Evolutionary conservation across 2,797 vertebrate species (phyloP).

Genomic region (Cyprinella venusta): DNA sequence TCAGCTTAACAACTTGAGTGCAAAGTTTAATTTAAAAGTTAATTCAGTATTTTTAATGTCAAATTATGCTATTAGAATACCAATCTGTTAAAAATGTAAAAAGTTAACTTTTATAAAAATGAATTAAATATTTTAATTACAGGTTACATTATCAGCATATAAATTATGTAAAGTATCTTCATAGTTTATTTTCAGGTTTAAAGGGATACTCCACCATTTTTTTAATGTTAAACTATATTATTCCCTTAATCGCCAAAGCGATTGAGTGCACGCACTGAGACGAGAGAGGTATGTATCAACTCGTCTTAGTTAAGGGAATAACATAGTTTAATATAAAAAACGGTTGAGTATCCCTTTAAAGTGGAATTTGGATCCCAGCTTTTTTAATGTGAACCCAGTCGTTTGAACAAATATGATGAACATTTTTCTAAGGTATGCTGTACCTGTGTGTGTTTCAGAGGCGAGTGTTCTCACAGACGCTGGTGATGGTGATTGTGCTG

Average conservation of each 20-base stretch:
- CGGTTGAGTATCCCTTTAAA: background rate
- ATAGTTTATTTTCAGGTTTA: background rate
- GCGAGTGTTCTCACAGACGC: constrained; percentile 69
- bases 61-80: background rate
- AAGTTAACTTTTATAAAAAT: too few species aligned
- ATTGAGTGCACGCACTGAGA: too few species aligned
- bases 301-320: too few species aligned
- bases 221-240: too few species aligned
- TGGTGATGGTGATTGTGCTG: constrained; percentile 71
- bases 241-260: too few species aligned
- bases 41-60: background rate
- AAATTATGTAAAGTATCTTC: background rate
- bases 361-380: background rate
- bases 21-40: background rate
- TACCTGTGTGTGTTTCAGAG: constrained; percentile 70
- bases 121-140: background rate
- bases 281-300: too few species aligned
- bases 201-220: background rate
- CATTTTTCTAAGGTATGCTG: background rate
- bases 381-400: too few species aligned
- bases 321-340: too few species aligned
- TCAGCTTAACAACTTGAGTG: background rate
- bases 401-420: background rate
- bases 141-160: too few species aligned
- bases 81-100: background rate